Evolutionary conservation across 2,113 vertebrate genomes (phyloP).

Genomic region (Crocuta crocuta): DNA sequence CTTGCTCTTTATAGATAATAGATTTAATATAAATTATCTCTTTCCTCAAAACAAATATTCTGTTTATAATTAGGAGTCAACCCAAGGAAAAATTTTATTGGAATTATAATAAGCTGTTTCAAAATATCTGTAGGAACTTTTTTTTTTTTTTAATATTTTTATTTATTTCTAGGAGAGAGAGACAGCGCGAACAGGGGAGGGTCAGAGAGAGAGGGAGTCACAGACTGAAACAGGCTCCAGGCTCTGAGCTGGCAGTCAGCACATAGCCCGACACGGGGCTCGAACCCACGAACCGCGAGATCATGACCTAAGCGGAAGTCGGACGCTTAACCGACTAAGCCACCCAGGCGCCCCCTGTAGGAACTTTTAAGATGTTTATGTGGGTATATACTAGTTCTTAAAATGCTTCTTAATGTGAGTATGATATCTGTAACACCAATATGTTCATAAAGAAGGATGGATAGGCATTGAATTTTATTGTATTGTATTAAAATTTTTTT

Average conservation of each 20-base stretch:
- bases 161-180: too few species aligned
- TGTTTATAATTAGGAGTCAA: neutral
- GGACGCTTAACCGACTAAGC: too few species aligned
- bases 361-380: neutral
- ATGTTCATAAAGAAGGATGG: neutral
- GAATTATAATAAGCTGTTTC: neutral
- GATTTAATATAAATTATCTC: neutral
- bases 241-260: too few species aligned
- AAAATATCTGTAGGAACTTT: neutral
- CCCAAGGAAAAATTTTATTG: neutral
- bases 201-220: too few species aligned
- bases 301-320: too few species aligned
- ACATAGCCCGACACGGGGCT: too few species aligned
- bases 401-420: neutral
- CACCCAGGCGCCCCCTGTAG: too few species aligned
- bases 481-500: too few species aligned
- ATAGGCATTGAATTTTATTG: neutral
- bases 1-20: neutral
- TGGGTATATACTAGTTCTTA: neutral
- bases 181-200: too few species aligned
- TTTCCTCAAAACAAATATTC: neutral
- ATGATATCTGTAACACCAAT: neutral
- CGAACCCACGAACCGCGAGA: too few species aligned
- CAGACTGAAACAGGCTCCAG: too few species aligned
- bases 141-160: too few species aligned